Conservation (phyloP, 1,140 invertebrate species). For the Tenebrio molitor region DNA sequence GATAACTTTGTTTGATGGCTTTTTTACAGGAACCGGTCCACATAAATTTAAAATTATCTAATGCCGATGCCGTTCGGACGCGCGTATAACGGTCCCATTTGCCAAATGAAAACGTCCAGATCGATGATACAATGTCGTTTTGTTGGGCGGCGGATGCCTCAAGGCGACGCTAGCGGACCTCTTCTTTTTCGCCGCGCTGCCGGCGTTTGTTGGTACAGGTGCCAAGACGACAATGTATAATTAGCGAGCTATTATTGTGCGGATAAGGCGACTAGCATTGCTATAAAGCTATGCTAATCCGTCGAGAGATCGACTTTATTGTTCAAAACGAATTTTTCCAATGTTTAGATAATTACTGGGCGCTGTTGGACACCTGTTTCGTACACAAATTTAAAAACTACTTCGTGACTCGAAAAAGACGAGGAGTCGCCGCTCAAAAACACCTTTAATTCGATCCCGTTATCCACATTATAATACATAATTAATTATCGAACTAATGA, state of each 20-base stretch:
- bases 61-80: slow-evolving; percentile 28
- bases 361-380: too few relatives aligned
- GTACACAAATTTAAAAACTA: too few relatives aligned
- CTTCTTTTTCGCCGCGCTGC: neutral
- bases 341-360: too few relatives aligned
- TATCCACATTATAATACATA: neutral
- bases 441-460: too few relatives aligned
- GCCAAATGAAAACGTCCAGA: slow-evolving; percentile 22
- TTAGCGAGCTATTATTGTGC: slow-evolving; percentile 10
- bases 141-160: too few relatives aligned
- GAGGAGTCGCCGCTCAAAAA: too few relatives aligned
- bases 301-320: neutral
- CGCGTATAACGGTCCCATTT: slow-evolving; percentile 16
- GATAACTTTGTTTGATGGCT: slow-evolving; percentile 66
- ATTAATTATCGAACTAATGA: neutral
- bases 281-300: neutral
- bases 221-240: slow-evolving; percentile 16
- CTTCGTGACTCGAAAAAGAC: too few relatives aligned
- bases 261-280: neutral
- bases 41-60: slow-evolving; percentile 65
- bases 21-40: slow-evolving; percentile 63
- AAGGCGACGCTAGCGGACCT: slow-evolving; percentile 6
- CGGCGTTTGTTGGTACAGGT: slow-evolving; percentile 23
- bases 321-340: neutral
- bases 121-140: slow-evolving; percentile 13